A percentile compares a stretch with the other conserved stretches of the same genome.
phyloP scores from a whole-genome alignment of 2,113 vertebrate genomes.

The pig (Sus scrofa) region T2T-Sscrofa CM000822.6:56667001-56667500 shows the following conservation, averaged over 20 bases:
- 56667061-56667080: constrained; percentile 57
- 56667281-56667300: too few relatives aligned
- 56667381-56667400: not conserved
- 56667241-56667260: too few relatives aligned
- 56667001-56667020: not conserved
- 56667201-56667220: too few relatives aligned
- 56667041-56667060: not conserved
- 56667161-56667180: too few relatives aligned
- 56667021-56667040: not conserved
- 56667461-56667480: not conserved
- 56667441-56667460: not conserved
- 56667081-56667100: not conserved
- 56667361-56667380: not conserved
- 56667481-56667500: not conserved
- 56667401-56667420: not conserved
- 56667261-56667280: too few relatives aligned
- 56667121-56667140: too few relatives aligned
- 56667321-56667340: too few relatives aligned
- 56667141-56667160: too few relatives aligned
- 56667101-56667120: not conserved
- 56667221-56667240: too few relatives aligned
- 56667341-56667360: not conserved
- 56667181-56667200: too few relatives aligned
- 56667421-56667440: not conserved
- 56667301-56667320: too few relatives aligned